A percentile compares a stretch with the other conserved stretches of the same genome.
These are phyloP conservation scores for Octonoba sinensis DNA, from an alignment of 2,888 invertebrate species.

Conservation along the genomic window DNA sequence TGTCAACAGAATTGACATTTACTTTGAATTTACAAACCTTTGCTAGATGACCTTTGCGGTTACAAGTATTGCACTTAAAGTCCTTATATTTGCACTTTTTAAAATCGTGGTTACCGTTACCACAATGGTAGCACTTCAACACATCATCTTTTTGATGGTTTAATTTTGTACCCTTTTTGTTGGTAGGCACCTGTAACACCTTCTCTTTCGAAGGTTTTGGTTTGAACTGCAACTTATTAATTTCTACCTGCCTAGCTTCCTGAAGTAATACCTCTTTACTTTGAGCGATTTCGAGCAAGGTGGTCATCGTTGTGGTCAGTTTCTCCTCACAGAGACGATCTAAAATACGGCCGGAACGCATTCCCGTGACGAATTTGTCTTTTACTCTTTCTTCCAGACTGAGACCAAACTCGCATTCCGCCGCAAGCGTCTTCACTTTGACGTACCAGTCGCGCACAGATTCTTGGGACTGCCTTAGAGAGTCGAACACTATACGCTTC, in stretches of 20 bases:
- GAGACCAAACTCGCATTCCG: background rate
- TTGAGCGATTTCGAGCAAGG: background rate
- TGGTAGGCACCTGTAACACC: background rate
- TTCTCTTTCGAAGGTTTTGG: no score
- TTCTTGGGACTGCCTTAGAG: background rate
- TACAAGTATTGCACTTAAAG: no score
- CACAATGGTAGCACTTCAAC: background rate
- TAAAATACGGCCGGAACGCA: no score
- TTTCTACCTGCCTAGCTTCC: background rate
- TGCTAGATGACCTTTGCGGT: no score
- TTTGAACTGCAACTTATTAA: background rate
- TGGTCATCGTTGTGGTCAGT: background rate
- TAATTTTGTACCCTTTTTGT: background rate
- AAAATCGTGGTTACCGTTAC: conserved; percentile 17
- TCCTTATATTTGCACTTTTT: no score
- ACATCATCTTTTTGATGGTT: background rate
- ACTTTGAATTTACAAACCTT: conserved; percentile 7
- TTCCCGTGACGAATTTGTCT: background rate
- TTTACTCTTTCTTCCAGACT: background rate
- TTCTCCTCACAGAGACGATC: conserved; percentile 15
- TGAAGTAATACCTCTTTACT: background rate
- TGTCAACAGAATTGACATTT: conserved; percentile 10
- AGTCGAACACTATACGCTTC: background rate
- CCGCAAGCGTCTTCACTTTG: background rate
- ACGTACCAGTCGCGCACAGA: background rate